A percentile compares a stretch with the other conserved stretches of the same genome.
Evolutionary conservation across 2,888 invertebrate genomes (phyloP).

Genomic region (Cheilosia grossa): DNA sequence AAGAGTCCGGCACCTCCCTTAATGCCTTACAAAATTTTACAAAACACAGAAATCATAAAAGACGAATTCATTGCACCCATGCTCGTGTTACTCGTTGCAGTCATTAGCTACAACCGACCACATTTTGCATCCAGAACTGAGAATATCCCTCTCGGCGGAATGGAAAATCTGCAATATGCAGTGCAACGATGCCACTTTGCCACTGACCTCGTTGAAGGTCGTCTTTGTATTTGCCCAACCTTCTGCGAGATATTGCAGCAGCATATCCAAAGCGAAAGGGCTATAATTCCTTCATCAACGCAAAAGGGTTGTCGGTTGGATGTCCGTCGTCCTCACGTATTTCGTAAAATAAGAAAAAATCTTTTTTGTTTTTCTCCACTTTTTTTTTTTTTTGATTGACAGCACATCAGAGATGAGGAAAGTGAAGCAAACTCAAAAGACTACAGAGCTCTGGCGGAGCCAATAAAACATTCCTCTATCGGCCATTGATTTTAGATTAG

Average conservation of each 20-base stretch:
- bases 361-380: background rate
- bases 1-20: constrained; percentile 43
- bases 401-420: constrained; percentile 39
- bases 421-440: constrained; percentile 13
- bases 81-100: constrained; percentile 31
- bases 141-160: constrained; percentile 5
- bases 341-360: background rate
- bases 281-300: constrained; percentile 43
- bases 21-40: constrained; percentile 51
- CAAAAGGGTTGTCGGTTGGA: constrained; percentile 41
- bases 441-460: constrained; percentile 26
- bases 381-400: constrained; percentile 47
- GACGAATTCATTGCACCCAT: constrained; percentile 64
- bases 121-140: constrained; percentile 38
- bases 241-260: constrained; percentile 55
- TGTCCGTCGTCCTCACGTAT: constrained; percentile 17
- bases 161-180: constrained; percentile 45
- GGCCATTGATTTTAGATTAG: constrained; percentile 72
- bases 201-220: constrained; percentile 74
- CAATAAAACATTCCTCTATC: constrained; percentile 69
- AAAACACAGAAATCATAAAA: constrained; percentile 44
- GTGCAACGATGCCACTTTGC: constrained; percentile 63
- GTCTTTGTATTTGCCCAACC: constrained; percentile 71
- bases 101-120: constrained; percentile 48
- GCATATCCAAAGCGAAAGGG: constrained; percentile 25